Percentiles rank a stretch among this genome's conserved stretches.
Evolutionary conservation across 2,888 invertebrate species (phyloP).

Genomic region (Pharmacophagus antenor): DNA sequence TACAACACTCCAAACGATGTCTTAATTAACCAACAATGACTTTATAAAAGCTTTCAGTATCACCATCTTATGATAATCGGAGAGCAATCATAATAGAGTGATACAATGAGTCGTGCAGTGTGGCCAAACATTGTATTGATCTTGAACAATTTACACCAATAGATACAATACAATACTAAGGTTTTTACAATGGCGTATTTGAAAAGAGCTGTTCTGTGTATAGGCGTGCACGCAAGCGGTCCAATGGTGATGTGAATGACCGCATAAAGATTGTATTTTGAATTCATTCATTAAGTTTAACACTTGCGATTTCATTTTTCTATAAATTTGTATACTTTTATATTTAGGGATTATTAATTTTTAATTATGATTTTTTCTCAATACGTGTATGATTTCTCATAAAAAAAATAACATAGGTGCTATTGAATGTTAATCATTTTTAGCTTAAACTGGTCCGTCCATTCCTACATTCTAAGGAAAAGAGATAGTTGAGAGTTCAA

Average conservation of each 20-base stretch:
- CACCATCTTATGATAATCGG: slow-evolving; percentile 56
- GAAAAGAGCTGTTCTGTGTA: slow-evolving; percentile 60
- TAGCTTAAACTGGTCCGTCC: too few species aligned
- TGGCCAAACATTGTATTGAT: slow-evolving; percentile 57
- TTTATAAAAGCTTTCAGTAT: slow-evolving; percentile 57
- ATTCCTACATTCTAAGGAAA: too few species aligned
- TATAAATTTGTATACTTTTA: slow-evolving; percentile 27
- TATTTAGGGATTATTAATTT: too few species aligned
- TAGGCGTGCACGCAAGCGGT: slow-evolving; percentile 54
- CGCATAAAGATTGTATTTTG: slow-evolving; percentile 37
- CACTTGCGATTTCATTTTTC: slow-evolving; percentile 26
- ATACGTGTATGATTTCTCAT: too few species aligned
- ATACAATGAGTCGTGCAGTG: slow-evolving; percentile 50
- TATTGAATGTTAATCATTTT: too few species aligned
- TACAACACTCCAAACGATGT: slow-evolving; percentile 53
- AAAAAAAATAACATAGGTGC: too few species aligned
- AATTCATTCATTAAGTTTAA: slow-evolving; percentile 21
- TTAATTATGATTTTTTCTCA: too few species aligned
- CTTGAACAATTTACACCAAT: slow-evolving; percentile 57
- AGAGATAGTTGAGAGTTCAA: too few species aligned
- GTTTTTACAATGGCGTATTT: slow-evolving; percentile 58
- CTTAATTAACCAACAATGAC: slow-evolving; percentile 68
- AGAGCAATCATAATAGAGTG: slow-evolving; percentile 55
- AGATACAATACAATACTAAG: slow-evolving; percentile 55
- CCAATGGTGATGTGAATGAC: slow-evolving; percentile 58